phyloP scores from a whole-genome alignment of 2,888 invertebrate species.

The Chloromyia formosa region DNA sequence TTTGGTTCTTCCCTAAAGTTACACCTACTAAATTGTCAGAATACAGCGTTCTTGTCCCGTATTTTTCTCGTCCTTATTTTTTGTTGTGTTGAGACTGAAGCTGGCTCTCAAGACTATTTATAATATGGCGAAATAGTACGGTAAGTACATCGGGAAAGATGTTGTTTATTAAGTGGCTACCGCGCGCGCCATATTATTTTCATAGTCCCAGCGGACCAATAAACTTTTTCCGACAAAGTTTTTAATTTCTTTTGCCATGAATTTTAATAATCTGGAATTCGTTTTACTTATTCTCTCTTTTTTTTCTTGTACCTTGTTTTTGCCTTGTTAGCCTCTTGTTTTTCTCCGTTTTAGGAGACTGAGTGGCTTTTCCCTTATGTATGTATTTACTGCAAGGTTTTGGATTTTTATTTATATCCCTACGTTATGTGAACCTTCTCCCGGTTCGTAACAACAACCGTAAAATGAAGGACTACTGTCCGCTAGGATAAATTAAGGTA shows the following conservation, averaged over 20 bases:
- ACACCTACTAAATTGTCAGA: conserved; percentile 5
- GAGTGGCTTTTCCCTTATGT: neutral
- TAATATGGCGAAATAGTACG: conserved; percentile 8
- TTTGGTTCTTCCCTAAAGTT: neutral
- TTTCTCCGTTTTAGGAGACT: neutral
- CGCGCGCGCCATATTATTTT: conserved; percentile 27
- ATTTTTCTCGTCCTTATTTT: no score
- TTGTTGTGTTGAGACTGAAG: neutral
- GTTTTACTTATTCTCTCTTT: conserved; percentile 37
- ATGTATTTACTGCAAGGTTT: neutral
- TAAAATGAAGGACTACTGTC: no score
- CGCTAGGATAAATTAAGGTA: no score
- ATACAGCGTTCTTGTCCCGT: no score
- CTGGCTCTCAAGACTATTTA: conserved; percentile 40
- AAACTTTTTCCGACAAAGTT: conserved; percentile 46
- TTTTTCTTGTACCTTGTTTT: neutral
- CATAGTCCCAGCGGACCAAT: conserved; percentile 46
- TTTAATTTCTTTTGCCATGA: conserved; percentile 50
- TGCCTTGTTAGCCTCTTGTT: neutral
- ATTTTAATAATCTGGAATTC: conserved; percentile 47
- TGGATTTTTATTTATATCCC: conserved; percentile 21
- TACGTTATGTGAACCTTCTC: neutral
- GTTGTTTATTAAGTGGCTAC: conserved; percentile 43
- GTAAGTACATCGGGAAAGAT: conserved; percentile 8
- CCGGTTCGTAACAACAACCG: neutral